These are phyloP conservation scores for Doryteuthis pealeii DNA, from an alignment of 1,140 invertebrate genomes.

Conservation along the genomic window DNA sequence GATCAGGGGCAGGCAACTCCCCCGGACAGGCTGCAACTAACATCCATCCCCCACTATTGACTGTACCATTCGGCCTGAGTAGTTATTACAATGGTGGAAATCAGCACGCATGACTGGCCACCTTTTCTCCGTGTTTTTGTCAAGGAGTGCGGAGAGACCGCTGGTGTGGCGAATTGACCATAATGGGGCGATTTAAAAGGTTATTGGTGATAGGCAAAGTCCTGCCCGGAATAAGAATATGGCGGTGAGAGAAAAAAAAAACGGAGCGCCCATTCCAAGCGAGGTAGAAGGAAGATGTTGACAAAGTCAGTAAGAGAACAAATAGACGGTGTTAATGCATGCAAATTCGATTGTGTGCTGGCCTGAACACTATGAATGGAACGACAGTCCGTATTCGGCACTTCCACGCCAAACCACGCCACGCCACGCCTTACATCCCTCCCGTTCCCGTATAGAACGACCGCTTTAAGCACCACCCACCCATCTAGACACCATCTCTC, in stretches of 20 bases:
- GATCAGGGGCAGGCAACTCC: too few relatives aligned
- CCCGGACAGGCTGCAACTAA: too few relatives aligned
- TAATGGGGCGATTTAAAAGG: constrained; percentile 4
- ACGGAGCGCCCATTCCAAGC: too few relatives aligned
- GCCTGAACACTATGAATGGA: too few relatives aligned
- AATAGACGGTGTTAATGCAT: not conserved
- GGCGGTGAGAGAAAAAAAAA: too few relatives aligned
- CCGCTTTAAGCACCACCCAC: too few relatives aligned
- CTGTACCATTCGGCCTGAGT: not conserved
- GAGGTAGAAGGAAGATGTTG: not conserved
- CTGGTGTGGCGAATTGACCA: not conserved
- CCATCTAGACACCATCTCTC: too few relatives aligned
- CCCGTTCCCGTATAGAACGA: too few relatives aligned
- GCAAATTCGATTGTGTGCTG: not conserved
- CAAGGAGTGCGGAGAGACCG: not conserved
- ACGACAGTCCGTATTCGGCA: too few relatives aligned
- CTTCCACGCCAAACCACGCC: too few relatives aligned
- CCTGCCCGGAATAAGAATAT: constrained; percentile 1
- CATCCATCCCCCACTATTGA: too few relatives aligned
- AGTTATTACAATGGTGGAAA: not conserved
- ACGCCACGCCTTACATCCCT: too few relatives aligned
- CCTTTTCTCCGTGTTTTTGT: not conserved
- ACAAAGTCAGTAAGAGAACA: not conserved
- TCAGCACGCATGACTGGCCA: not conserved
- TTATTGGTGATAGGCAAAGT: not conserved